phyloP scores from a whole-genome alignment of 1,140 invertebrate species.

The Lordiphosa collinella region DNA sequence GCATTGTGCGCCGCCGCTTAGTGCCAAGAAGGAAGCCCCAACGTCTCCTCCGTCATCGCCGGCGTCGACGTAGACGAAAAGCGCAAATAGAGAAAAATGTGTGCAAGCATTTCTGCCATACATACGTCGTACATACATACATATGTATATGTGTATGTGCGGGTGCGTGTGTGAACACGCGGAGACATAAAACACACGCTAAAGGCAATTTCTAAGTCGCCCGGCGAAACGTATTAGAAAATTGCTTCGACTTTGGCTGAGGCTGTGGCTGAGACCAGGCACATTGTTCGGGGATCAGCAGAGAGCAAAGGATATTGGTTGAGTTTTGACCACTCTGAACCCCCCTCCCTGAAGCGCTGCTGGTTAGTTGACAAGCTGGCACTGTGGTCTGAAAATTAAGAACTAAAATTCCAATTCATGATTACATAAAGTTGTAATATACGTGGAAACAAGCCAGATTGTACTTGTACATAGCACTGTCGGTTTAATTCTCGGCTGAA shows the following conservation, averaged over 20 bases:
- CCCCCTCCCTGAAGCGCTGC: no score
- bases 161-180: neutral
- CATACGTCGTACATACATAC: neutral
- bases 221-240: constrained; percentile 11
- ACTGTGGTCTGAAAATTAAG: no score
- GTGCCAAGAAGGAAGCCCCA: constrained; percentile 1
- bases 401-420: no score
- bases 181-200: constrained; percentile 15
- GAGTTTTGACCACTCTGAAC: no score
- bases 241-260: neutral
- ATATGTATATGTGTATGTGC: neutral
- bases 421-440: no score
- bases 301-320: no score
- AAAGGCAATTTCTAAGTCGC: constrained; percentile 12
- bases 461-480: no score
- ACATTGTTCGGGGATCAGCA: neutral
- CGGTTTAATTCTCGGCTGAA: no score
- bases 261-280: neutral
- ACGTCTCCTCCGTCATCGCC: neutral
- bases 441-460: no score
- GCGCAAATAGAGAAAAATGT: constrained; percentile 18
- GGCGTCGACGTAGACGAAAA: constrained; percentile 3
- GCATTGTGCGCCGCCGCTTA: constrained; percentile 9
- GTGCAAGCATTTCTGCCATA: neutral
- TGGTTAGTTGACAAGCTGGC: no score